These are phyloP conservation scores for Antrozous pallidus DNA, from an alignment of 2,797 vertebrate genomes.

Conservation along the genomic window DNA sequence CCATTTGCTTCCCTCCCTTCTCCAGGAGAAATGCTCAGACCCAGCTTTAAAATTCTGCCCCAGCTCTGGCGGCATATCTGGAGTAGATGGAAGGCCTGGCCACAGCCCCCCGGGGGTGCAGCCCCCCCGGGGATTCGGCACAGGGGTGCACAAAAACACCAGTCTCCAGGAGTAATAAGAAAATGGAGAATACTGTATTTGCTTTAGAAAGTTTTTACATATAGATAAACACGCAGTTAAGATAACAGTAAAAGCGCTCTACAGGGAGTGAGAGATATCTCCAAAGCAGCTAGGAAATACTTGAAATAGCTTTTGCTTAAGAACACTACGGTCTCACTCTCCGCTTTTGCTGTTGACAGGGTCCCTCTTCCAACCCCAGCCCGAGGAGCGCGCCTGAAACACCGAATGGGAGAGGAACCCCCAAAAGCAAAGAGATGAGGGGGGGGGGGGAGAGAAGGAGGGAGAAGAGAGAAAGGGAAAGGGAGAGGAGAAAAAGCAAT, in stretches of 20 bases:
- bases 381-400: slow-evolving; percentile 87
- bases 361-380: slow-evolving; percentile 86
- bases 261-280: slow-evolving; percentile 87
- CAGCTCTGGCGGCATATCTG: fast-evolving
- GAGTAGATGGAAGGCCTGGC: not conserved
- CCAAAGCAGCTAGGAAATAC: slow-evolving; percentile 88
- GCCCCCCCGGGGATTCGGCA: not conserved
- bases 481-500: slow-evolving; percentile 86
- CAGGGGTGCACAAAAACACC: slow-evolving; percentile 80
- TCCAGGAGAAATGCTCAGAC: not conserved
- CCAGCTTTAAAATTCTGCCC: not conserved
- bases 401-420: slow-evolving; percentile 91
- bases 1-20: not conserved
- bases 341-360: slow-evolving; percentile 79
- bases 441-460: slow-evolving; percentile 61
- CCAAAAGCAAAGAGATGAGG: slow-evolving; percentile 77
- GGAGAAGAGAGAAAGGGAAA: slow-evolving; percentile 70
- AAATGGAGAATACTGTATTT: slow-evolving; percentile 97
- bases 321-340: slow-evolving; percentile 87
- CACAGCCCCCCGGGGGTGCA: not conserved
- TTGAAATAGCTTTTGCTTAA: slow-evolving; percentile 90
- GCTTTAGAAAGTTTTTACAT: slow-evolving; percentile 95
- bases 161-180: slow-evolving; percentile 87
- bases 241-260: slow-evolving; percentile 93
- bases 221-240: slow-evolving; percentile 93